A percentile compares a stretch with the other conserved stretches of the same genome.
Conservation (phyloP, 2,797 vertebrate species). For the Tolypeutes matacus region DNA sequence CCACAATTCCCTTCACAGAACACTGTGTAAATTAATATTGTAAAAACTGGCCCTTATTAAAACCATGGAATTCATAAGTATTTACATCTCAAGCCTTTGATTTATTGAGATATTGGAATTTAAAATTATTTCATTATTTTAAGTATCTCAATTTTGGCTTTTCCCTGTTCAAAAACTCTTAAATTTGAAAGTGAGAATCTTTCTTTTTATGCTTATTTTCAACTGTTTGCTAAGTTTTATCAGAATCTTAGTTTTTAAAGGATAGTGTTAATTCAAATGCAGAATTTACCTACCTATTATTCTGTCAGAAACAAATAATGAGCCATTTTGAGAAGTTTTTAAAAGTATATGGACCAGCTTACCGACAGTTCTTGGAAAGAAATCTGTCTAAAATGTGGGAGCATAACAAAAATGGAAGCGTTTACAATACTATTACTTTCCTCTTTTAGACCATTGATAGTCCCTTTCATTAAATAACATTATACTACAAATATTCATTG, state of each 20-base stretch:
- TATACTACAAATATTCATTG: neutral
- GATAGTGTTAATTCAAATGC: neutral
- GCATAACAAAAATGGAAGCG: neutral
- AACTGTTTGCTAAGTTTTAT: conserved; percentile 41
- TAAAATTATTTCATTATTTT: conserved; percentile 13
- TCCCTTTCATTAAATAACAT: neutral
- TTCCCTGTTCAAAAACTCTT: conserved; percentile 27
- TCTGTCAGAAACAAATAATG: neutral
- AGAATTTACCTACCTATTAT: neutral
- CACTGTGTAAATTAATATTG: neutral
- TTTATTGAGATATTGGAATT: neutral
- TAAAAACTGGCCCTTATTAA: conserved; percentile 48
- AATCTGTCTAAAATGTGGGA: neutral
- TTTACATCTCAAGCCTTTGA: neutral
- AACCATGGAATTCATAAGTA: neutral
- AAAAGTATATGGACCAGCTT: neutral
- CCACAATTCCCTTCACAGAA: neutral
- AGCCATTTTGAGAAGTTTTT: neutral
- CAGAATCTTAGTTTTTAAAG: conserved; percentile 53
- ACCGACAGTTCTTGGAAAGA: neutral
- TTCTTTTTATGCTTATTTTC: conserved; percentile 42
- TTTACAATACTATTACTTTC: neutral
- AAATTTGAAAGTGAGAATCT: neutral
- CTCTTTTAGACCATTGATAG: neutral
- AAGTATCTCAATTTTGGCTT: conserved; percentile 44